Base-by-base conservation (phyloP, 2,888 invertebrate species). In the Sinelater perroti region DNA sequence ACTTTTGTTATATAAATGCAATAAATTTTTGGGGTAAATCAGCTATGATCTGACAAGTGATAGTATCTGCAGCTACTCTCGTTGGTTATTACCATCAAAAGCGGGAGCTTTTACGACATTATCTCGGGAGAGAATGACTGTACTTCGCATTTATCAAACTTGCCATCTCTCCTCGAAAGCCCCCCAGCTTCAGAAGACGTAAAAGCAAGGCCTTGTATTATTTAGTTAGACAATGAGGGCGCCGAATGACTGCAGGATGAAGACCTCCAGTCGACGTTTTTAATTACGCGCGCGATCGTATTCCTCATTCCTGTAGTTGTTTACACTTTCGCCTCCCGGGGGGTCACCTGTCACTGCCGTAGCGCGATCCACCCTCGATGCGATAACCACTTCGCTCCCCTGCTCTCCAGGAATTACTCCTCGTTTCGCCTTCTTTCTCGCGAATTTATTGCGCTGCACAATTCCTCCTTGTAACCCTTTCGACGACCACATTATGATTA, bases 311-410 rank as follows among this genome's bases (percentile, higher is more conserved):
- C 11, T 35, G 35, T 35, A 33, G 16, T 26, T 53, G 53, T 53
- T 44, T 53, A 36, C 53, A 8, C 20, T 45, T 42, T 5, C 20
- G 28, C 13, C 17, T 45, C 45, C 45, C 20, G 18, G 53, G 8
- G 11, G 38, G 46, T 55, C 36, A 55, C 55, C 55, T 55, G 55
- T 55, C 55, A 53, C 28, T 53, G 18, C 7, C 33, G 28, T 47
- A 26, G 40, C 47, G 42, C 38, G 21, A 11, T 55, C 40, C 24
- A 10, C 47, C 54, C 40, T 45, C 45, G 18, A n/a, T 42, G 21
- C 8, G 18, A 38, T 38, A 38, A 38, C 38, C 20, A 38, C 38
- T 38, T 38, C 21, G 18, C 38, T 1, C 38, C 38, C 38, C 38
- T 11, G 3, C 20, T 6, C 16, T 5, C 24, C 8, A 8, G 24